These are phyloP conservation scores for Crotalus viridis DNA, from an alignment of 2,113 vertebrate species.

Conservation along the genomic window DNA sequence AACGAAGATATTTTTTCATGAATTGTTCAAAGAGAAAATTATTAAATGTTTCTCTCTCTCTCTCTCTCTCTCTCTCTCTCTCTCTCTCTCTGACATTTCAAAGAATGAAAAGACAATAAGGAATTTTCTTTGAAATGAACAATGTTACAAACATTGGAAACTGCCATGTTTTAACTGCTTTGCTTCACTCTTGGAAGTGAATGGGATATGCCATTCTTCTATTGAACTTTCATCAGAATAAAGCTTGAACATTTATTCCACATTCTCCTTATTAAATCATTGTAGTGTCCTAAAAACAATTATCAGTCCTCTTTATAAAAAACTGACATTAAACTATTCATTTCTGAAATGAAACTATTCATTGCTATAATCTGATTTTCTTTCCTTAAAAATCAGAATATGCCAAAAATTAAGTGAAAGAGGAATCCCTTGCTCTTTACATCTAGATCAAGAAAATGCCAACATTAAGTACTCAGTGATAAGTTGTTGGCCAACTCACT, in stretches of 20 bases:
- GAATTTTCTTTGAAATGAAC: not conserved
- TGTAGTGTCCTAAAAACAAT: not conserved
- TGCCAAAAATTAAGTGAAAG: not conserved
- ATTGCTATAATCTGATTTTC: slow-evolving; percentile 32
- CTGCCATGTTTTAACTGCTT: not conserved
- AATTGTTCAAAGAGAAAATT: not conserved
- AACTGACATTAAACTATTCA: not conserved
- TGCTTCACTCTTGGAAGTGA: not conserved
- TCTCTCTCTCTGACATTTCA: not conserved
- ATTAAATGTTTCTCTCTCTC: not conserved
- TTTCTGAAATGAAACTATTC: not conserved
- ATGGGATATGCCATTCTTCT: not conserved
- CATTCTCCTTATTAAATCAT: not conserved
- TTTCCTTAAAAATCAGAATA: not conserved
- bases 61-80: accelerated
- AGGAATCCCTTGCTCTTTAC: not conserved
- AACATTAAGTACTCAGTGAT: not conserved
- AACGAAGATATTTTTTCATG: not conserved
- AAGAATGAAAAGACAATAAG: not conserved
- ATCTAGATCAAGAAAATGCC: not conserved
- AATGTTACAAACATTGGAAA: not conserved
- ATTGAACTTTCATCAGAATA: not conserved
- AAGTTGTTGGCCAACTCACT: not conserved
- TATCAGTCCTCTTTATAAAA: not conserved
- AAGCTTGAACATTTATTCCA: not conserved